A percentile compares a stretch with the other conserved stretches of the same genome.
These are phyloP conservation scores for Drosophila elegans DNA, from an alignment of 1,140 invertebrate genomes.

Conservation along the genomic window DNA sequence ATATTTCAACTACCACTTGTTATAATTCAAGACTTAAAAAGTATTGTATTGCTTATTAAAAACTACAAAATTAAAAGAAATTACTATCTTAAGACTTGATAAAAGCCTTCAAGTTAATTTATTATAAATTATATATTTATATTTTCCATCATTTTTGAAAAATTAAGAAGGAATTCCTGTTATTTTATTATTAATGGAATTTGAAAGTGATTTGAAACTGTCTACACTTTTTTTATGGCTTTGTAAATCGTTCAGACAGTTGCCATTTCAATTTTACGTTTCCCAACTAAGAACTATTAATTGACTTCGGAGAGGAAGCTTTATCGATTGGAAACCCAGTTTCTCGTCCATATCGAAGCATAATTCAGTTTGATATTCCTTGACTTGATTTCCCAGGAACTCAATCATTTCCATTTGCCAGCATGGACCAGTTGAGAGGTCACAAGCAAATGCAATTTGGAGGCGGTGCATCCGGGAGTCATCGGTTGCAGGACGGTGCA, in stretches of 20 bases:
- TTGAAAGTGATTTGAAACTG: background rate
- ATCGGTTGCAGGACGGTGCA: conserved; percentile 8
- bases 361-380: conserved; percentile 36
- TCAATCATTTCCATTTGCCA: conserved; percentile 37
- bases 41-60: too few relatives aligned
- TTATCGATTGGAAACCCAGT: background rate
- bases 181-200: background rate
- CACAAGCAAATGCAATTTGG: conserved; percentile 37
- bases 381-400: conserved; percentile 29
- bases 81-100: too few relatives aligned
- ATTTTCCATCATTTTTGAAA: too few relatives aligned
- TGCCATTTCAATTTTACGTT: background rate
- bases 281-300: background rate
- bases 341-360: conserved; percentile 5
- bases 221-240: background rate
- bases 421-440: conserved; percentile 12
- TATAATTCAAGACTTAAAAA: too few relatives aligned
- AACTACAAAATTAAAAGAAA: too few relatives aligned
- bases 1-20: too few relatives aligned
- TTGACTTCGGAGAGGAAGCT: conserved; percentile 7
- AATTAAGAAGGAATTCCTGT: too few relatives aligned
- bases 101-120: too few relatives aligned
- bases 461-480: conserved; percentile 23
- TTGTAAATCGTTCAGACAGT: background rate
- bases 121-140: too few relatives aligned